phyloP scores from a whole-genome alignment of 2,113 vertebrate species.

The Atlantisia rogersi region DNA sequence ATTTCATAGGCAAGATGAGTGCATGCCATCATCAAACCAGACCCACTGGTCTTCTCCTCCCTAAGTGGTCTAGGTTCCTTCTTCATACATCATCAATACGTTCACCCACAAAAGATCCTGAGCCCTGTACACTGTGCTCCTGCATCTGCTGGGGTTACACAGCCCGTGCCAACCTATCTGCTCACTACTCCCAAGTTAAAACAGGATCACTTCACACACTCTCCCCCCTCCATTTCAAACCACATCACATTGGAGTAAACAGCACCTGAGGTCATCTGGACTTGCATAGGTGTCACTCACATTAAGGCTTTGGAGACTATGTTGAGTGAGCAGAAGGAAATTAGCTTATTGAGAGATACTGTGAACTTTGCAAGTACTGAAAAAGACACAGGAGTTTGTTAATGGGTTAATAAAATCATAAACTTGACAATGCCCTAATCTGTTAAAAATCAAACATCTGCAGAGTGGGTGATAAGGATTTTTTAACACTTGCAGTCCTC shows the following conservation, averaged over 20 bases:
- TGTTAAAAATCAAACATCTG: background rate
- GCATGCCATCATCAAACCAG: accelerated
- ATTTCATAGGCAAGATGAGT: accelerated
- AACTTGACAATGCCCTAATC: background rate
- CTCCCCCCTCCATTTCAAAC: background rate
- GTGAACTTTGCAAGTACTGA: background rate
- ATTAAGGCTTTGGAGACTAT: background rate
- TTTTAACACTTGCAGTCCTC: background rate
- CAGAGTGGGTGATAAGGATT: background rate
- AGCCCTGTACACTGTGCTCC: background rate
- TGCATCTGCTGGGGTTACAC: background rate
- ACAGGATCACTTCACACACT: background rate
- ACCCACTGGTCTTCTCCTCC: background rate
- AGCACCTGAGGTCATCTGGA: background rate
- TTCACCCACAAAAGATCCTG: background rate
- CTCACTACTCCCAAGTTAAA: background rate
- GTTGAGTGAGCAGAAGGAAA: background rate
- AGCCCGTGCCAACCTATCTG: background rate
- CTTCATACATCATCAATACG: background rate
- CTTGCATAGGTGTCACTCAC: accelerated
- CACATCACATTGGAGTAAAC: accelerated
- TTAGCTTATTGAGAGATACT: background rate
- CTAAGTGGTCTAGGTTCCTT: background rate
- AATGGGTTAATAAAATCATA: background rate
- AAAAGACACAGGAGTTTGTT: accelerated